Evolutionary conservation across 53 echinoderm and acorn worm genomes (phyloP).

Genomic region (Holothuria scabra): DNA sequence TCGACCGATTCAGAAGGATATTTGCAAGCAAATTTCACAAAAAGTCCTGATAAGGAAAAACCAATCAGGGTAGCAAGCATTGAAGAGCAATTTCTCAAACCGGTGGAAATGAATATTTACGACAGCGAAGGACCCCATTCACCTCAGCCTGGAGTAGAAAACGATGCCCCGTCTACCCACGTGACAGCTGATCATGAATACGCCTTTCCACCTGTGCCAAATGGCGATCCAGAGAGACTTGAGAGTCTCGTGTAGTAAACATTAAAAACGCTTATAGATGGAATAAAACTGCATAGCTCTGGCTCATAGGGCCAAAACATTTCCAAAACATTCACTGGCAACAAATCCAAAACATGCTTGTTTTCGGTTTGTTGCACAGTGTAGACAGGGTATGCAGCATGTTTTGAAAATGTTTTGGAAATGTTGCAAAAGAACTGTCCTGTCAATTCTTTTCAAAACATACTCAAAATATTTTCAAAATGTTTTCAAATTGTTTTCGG

Average conservation of each 20-base stretch:
- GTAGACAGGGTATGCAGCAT: too few relatives aligned
- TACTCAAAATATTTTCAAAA: too few relatives aligned
- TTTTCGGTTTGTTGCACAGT: too few relatives aligned
- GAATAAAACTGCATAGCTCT: background rate
- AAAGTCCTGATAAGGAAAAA: background rate
- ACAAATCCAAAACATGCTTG: too few relatives aligned
- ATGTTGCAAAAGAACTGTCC: too few relatives aligned
- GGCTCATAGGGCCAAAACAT: too few relatives aligned
- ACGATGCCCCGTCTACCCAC: background rate
- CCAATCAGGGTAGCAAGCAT: constrained; percentile 9
- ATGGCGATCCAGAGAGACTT: background rate
- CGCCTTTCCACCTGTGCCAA: constrained; percentile 8
- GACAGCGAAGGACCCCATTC: constrained; percentile 14
- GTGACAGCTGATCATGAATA: constrained; percentile 23
- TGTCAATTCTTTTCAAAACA: too few relatives aligned
- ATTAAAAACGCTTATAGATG: too few relatives aligned
- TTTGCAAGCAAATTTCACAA: background rate
- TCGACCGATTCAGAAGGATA: constrained; percentile 30
- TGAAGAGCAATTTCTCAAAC: constrained; percentile 8
- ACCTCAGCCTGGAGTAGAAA: too few relatives aligned
- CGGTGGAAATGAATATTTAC: constrained; percentile 41
- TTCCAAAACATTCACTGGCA: too few relatives aligned
- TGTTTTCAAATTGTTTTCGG: too few relatives aligned
- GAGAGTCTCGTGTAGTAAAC: constrained; percentile 12
- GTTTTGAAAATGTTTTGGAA: too few relatives aligned